Evolutionary conservation across 2,888 invertebrate species (phyloP).

Genomic region (Strigamia transsilvanica): DNA sequence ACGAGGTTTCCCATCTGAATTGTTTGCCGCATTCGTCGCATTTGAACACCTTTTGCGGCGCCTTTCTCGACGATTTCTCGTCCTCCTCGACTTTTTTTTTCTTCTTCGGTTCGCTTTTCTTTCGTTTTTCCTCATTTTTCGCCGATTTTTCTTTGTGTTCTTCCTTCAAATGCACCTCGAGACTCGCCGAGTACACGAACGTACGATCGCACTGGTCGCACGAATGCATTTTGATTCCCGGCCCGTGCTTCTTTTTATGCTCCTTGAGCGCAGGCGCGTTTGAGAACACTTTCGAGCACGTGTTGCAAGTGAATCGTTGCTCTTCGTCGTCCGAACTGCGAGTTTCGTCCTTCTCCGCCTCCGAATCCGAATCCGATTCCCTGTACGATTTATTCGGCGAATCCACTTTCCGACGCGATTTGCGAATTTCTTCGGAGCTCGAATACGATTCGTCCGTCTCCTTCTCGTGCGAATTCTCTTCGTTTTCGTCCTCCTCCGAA

Average conservation of each 20-base stretch:
- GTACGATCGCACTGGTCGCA: neutral
- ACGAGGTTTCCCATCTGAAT: neutral
- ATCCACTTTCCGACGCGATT: too few species aligned
- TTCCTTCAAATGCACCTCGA: neutral
- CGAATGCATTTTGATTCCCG: neutral
- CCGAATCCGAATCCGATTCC: too few species aligned
- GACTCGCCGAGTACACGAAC: neutral
- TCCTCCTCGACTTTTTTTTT: neutral
- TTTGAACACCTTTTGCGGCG: neutral
- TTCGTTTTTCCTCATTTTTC: neutral
- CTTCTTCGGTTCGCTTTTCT: neutral
- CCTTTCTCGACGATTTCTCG: neutral
- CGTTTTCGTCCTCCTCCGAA: too few species aligned
- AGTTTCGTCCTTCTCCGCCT: neutral
- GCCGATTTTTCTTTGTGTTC: neutral
- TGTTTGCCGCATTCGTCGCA: conserved; percentile 19
- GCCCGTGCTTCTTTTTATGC: neutral
- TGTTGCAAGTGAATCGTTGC: neutral
- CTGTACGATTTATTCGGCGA: too few species aligned
- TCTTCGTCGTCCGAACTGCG: neutral
- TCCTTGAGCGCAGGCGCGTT: neutral
- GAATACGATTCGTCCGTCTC: too few species aligned
- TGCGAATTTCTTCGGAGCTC: too few species aligned
- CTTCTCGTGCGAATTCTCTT: too few species aligned
- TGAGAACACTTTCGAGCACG: neutral